Conservation (phyloP, 2,797 vertebrate species). For the Otus scops region DNA sequence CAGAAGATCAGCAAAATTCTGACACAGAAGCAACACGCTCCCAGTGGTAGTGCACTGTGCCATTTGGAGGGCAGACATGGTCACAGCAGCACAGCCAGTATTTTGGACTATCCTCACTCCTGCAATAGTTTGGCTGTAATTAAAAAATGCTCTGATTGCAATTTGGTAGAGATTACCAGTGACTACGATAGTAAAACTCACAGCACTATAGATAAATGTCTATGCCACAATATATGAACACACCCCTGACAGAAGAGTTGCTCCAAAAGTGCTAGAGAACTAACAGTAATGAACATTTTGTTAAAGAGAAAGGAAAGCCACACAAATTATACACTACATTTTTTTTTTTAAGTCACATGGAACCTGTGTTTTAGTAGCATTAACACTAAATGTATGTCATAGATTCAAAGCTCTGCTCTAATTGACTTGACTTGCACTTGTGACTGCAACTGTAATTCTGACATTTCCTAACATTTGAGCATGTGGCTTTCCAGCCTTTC, state of each 20-base stretch:
- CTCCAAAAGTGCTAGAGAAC: neutral
- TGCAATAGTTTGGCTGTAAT: neutral
- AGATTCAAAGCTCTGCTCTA: neutral
- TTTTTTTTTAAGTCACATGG: neutral
- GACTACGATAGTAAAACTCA: neutral
- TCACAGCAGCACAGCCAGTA: neutral
- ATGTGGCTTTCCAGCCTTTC: neutral
- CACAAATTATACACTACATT: neutral
- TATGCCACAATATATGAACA: neutral
- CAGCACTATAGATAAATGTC: accelerated
- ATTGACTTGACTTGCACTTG: neutral
- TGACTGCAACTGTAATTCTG: neutral
- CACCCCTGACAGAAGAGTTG: neutral
- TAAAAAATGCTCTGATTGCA: neutral
- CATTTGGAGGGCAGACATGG: accelerated
- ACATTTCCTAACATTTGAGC: neutral
- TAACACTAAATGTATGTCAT: neutral
- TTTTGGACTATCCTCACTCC: neutral
- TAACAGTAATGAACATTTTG: neutral
- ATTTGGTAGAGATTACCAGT: neutral
- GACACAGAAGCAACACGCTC: accelerated
- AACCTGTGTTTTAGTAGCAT: neutral
- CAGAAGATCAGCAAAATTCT: neutral
- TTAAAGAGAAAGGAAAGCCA: neutral
- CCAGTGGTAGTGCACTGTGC: accelerated